phyloP scores from a whole-genome alignment of 2,113 vertebrate species.

The Meleagris gallopavo region DNA sequence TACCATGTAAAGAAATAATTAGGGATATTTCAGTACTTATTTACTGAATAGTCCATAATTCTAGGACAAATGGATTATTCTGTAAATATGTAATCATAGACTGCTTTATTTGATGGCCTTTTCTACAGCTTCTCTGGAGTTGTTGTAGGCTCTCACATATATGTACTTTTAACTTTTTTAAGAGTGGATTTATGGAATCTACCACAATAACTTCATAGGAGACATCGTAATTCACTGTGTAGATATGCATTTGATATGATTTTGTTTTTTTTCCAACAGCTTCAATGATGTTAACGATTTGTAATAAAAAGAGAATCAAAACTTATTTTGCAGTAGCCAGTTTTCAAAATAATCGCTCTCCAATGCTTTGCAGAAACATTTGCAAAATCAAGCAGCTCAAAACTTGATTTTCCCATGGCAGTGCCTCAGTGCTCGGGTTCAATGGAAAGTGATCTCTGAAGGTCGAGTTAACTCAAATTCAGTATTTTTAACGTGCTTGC shows the following conservation, averaged over 20 bases:
- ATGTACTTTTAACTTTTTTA: slow-evolving; percentile 65
- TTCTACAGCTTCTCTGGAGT: slow-evolving; percentile 63
- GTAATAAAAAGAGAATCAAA: slow-evolving; percentile 69
- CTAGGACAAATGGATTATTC: slow-evolving; percentile 53
- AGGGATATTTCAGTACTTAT: slow-evolving; percentile 60
- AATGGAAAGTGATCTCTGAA: slow-evolving; percentile 22
- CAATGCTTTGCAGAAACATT: slow-evolving; percentile 30
- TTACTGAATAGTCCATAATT: slow-evolving; percentile 77
- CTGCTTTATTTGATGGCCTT: slow-evolving; percentile 60
- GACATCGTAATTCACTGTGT: slow-evolving; percentile 71
- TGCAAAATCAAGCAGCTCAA: background rate
- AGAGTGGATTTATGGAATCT: slow-evolving; percentile 72
- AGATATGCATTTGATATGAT: slow-evolving; percentile 77
- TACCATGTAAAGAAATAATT: slow-evolving; percentile 56
- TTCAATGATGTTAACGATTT: slow-evolving; percentile 71
- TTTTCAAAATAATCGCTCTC: slow-evolving; percentile 45
- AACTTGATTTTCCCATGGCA: slow-evolving; percentile 8
- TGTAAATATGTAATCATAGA: slow-evolving; percentile 73
- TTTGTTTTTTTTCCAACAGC: slow-evolving; percentile 65
- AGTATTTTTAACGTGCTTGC: background rate
- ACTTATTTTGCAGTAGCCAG: slow-evolving; percentile 65
- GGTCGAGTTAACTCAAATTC: background rate
- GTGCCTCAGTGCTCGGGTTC: background rate
- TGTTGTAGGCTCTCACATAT: slow-evolving; percentile 66
- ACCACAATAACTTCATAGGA: slow-evolving; percentile 53